Percentiles rank a stretch among this genome's conserved stretches.
Evolutionary conservation across 2,113 vertebrate genomes (phyloP).

Genomic region (Falco punctatus): DNA sequence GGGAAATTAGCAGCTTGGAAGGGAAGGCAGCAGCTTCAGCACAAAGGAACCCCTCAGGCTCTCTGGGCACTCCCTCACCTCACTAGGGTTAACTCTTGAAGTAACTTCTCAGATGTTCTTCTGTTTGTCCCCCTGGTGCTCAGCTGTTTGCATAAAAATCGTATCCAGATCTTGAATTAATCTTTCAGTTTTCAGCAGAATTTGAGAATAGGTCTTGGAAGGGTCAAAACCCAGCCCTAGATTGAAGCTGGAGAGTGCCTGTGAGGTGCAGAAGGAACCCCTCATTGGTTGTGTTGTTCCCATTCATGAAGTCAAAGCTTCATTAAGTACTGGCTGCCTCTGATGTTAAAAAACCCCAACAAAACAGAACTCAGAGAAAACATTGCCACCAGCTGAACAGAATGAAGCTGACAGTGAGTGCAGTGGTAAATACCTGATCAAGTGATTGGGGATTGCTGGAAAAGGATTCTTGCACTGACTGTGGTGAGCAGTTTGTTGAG

Average conservation of each 20-base stretch:
- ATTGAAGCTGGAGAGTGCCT: not conserved
- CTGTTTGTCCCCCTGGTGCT: not conserved
- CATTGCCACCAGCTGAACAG: not conserved
- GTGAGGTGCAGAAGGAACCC: not conserved
- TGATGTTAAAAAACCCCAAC: not conserved
- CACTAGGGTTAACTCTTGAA: not conserved
- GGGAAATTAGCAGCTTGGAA: not conserved
- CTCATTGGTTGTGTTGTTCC: not conserved
- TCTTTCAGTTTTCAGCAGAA: not conserved
- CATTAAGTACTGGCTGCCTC: not conserved
- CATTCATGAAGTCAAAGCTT: not conserved
- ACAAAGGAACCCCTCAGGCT: not conserved
- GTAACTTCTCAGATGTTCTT: not conserved
- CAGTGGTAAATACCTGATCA: not conserved
- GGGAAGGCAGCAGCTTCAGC: not conserved
- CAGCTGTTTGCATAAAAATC: not conserved
- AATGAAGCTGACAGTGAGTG: not conserved
- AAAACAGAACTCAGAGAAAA: not conserved
- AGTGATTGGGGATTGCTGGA: not conserved
- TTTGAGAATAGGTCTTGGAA: not conserved
- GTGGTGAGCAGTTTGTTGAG: not conserved
- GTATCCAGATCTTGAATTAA: not conserved
- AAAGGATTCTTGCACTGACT: not conserved
- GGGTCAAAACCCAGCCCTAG: not conserved
- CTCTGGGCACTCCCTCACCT: not conserved